Percentiles rank a stretch among this genome's conserved stretches.
Conservation (phyloP, 2,113 vertebrate species). For the Dicentrarchus labrax region DNA sequence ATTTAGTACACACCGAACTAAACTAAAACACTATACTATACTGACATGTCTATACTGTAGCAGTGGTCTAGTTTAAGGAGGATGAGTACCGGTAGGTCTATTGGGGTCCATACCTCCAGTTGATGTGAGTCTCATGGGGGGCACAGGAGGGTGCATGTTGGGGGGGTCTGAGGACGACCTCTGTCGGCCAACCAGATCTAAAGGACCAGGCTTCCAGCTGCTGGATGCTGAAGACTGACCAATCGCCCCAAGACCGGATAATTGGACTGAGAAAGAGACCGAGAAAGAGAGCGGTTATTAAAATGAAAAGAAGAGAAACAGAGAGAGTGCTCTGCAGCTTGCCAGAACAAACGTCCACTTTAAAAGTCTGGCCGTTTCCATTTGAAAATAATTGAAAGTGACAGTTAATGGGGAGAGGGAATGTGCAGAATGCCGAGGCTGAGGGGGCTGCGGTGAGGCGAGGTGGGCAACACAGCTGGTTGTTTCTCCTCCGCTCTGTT, state of each 20-base stretch:
- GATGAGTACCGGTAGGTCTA: background rate
- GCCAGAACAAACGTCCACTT: slow-evolving; percentile 31
- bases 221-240: slow-evolving; percentile 88
- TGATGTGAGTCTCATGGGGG: slow-evolving; percentile 94
- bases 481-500: slow-evolving; percentile 47
- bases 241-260: slow-evolving; percentile 86
- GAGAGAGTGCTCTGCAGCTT: slow-evolving; percentile 6
- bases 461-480: slow-evolving; percentile 43
- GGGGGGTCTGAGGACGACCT: slow-evolving; percentile 98
- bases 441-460: slow-evolving; percentile 19
- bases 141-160: slow-evolving; percentile 96
- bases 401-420: slow-evolving; percentile 52
- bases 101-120: slow-evolving; percentile 87
- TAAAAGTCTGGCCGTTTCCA: slow-evolving; percentile 28
- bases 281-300: slow-evolving; percentile 8
- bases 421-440: slow-evolving; percentile 52
- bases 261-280: slow-evolving; percentile 83
- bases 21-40: background rate
- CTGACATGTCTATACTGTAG: background rate
- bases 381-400: slow-evolving; percentile 48
- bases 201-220: slow-evolving; percentile 92
- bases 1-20: too few relatives aligned
- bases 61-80: background rate
- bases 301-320: slow-evolving; percentile 5
- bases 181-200: slow-evolving; percentile 92